Evolutionary conservation across 2,888 invertebrate genomes (phyloP).

Genomic region (Drosophila bunnanda): DNA sequence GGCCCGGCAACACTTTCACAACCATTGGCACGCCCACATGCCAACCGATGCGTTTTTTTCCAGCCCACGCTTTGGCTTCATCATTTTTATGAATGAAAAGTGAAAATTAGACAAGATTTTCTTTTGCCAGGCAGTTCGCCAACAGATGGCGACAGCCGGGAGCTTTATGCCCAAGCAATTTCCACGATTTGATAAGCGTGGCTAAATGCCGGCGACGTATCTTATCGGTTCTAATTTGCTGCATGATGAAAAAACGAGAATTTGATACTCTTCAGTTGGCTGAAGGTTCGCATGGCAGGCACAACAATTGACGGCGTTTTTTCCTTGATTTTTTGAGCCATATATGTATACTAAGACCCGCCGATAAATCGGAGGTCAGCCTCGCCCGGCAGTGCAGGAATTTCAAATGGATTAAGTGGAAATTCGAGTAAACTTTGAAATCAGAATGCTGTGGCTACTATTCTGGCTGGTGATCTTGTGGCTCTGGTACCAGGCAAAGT

Average conservation of each 20-base stretch:
- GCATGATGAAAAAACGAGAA: slow-evolving; percentile 51
- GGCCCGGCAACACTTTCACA: slow-evolving; percentile 56
- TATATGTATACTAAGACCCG: neutral
- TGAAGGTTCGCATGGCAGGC: slow-evolving; percentile 30
- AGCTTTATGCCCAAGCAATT: slow-evolving; percentile 41
- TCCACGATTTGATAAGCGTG: slow-evolving; percentile 58
- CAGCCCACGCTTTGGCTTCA: slow-evolving; percentile 44
- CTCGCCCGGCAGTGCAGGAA: neutral
- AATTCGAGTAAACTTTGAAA: slow-evolving; percentile 6
- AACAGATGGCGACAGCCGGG: slow-evolving; percentile 63
- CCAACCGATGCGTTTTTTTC: slow-evolving; percentile 6
- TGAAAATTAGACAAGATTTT: slow-evolving; percentile 18
- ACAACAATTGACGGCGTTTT: slow-evolving; percentile 1
- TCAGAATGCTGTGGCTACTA: slow-evolving; percentile 67
- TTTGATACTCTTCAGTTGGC: slow-evolving; percentile 55
- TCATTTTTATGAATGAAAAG: slow-evolving; percentile 54
- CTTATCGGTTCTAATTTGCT: slow-evolving; percentile 66
- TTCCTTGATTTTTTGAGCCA: neutral
- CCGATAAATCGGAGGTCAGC: slow-evolving; percentile 32
- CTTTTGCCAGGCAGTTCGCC: slow-evolving; percentile 31
- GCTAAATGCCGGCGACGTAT: slow-evolving; percentile 52
- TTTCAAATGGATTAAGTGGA: slow-evolving; percentile 43
- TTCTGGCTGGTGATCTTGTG: slow-evolving; percentile 61
- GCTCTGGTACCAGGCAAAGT: slow-evolving; percentile 52
- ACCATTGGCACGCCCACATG: slow-evolving; percentile 38